A percentile compares a stretch with the other conserved stretches of the same genome.
phyloP scores from a whole-genome alignment of 2,113 vertebrate genomes.

The Glaucomys volans region DNA sequence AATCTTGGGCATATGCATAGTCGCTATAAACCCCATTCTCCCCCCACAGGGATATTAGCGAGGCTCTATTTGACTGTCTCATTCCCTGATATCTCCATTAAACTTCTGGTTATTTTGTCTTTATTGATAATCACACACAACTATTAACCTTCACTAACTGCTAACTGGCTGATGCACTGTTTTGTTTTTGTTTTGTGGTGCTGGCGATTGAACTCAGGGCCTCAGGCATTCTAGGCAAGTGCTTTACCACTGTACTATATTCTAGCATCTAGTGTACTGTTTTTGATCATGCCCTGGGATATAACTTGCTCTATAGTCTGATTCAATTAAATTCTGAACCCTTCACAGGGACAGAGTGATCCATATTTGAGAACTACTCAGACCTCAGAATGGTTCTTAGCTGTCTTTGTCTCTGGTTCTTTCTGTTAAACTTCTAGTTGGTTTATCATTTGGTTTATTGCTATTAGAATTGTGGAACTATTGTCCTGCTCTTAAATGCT shows the following conservation, averaged over 20 bases:
- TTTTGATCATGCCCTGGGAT: background rate
- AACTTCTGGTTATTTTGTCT: background rate
- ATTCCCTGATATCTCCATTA: background rate
- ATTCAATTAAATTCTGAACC: background rate
- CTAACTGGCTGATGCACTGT: background rate
- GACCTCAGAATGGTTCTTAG: background rate
- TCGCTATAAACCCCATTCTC: background rate
- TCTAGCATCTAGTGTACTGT: background rate
- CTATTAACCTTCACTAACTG: background rate
- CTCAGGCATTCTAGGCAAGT: background rate
- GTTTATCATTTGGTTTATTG: background rate
- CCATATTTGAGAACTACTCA: background rate
- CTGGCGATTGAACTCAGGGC: background rate
- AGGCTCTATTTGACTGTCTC: background rate
- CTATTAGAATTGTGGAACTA: background rate
- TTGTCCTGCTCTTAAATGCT: background rate
- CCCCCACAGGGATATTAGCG: background rate
- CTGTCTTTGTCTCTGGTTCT: background rate
- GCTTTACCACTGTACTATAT: background rate
- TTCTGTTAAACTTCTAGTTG: background rate
- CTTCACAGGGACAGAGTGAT: background rate
- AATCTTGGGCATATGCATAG: background rate
- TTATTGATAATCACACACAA: background rate
- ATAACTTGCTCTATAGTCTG: background rate
- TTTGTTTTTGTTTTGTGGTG: background rate